phyloP scores from a whole-genome alignment of 1,140 invertebrate genomes.

The Euura lappo region DNA sequence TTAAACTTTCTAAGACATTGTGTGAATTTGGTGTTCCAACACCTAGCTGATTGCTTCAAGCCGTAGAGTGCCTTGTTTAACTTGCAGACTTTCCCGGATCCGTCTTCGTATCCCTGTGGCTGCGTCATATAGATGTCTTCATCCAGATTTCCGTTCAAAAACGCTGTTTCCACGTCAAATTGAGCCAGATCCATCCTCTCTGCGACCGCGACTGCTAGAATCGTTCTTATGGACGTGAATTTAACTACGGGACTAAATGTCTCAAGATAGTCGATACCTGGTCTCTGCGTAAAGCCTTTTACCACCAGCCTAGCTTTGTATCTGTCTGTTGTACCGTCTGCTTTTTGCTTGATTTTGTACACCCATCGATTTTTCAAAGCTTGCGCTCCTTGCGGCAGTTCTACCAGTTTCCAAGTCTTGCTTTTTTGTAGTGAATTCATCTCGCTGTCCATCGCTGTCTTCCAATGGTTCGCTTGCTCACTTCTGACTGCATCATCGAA shows the following conservation, averaged over 20 bases:
- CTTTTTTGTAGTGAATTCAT: conserved; percentile 41
- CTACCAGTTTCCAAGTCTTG: conserved; percentile 40
- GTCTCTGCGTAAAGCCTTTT: conserved; percentile 28
- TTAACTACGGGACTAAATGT: conserved; percentile 41
- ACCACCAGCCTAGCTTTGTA: conserved; percentile 34
- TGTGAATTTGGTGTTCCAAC: conserved; percentile 44
- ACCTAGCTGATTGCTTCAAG: conserved; percentile 49
- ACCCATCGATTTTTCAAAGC: conserved; percentile 30
- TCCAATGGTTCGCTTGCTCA: conserved; percentile 36
- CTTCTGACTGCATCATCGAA: conserved; percentile 27
- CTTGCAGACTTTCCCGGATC: conserved; percentile 28
- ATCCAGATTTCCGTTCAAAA: conserved; percentile 43
- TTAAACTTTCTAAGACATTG: conserved; percentile 32
- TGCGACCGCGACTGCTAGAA: conserved; percentile 30
- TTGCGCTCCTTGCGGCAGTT: conserved; percentile 35
- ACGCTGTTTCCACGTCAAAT: conserved; percentile 52
- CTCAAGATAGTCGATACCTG: conserved; percentile 33
- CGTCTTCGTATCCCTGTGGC: conserved; percentile 42
- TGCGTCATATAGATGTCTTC: conserved; percentile 46
- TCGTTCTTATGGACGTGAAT: conserved; percentile 28
- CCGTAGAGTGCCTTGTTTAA: conserved; percentile 50
- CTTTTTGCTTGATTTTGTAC: conserved; percentile 24
- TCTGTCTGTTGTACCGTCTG: background rate
- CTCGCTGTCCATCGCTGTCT: conserved; percentile 40
- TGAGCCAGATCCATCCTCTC: background rate